A percentile compares a stretch with the other conserved stretches of the same genome.
phyloP scores from a whole-genome alignment of 2,797 vertebrate species.

The Siniperca obscura region DNA sequence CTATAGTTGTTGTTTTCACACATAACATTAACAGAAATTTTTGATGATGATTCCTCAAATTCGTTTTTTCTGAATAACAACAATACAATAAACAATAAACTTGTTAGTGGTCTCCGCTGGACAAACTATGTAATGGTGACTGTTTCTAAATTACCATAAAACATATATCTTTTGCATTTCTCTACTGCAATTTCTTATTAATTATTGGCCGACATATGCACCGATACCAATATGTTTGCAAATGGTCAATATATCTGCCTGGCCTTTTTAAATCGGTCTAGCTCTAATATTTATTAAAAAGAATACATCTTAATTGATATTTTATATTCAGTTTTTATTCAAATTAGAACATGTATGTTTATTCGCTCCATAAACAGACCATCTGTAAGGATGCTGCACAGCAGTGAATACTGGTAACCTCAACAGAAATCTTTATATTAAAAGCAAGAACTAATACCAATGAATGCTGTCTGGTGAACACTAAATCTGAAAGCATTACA shows the following conservation, averaged over 20 bases:
- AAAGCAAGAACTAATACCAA: conserved; percentile 16
- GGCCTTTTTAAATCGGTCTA: not conserved
- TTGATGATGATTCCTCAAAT: not conserved
- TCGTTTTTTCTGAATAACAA: too few species aligned
- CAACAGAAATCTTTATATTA: conserved; percentile 15
- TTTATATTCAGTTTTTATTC: not conserved
- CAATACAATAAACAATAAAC: too few species aligned
- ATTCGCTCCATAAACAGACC: not conserved
- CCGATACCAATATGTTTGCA: not conserved
- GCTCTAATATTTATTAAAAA: not conserved
- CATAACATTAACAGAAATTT: not conserved
- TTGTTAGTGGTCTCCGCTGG: not conserved
- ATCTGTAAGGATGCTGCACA: not conserved
- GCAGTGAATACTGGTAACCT: not conserved
- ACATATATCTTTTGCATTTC: not conserved
- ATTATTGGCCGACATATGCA: not conserved
- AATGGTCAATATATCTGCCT: not conserved
- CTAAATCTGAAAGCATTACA: conserved; percentile 12
- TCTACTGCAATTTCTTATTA: not conserved
- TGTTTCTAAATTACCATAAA: not conserved
- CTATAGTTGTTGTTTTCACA: not conserved
- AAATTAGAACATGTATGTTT: not conserved
- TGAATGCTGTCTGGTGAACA: not conserved
- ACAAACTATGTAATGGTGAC: not conserved
- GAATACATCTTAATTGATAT: not conserved